phyloP scores from a whole-genome alignment of 2,797 vertebrate genomes.

The Pseudocheirus occidentalis region DNA sequence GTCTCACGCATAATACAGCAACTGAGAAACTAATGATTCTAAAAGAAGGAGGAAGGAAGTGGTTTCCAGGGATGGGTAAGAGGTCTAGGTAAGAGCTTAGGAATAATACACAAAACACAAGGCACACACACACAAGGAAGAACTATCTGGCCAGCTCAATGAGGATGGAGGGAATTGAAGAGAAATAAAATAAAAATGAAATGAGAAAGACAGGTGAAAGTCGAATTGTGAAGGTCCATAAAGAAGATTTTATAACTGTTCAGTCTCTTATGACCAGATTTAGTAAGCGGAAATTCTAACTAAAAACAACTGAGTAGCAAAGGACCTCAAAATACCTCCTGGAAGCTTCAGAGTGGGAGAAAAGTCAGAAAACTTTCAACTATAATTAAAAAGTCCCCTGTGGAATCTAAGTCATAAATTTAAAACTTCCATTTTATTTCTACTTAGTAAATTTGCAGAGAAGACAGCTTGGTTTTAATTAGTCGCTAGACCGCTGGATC shows the following conservation, averaged over 20 bases:
- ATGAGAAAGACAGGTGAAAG: background rate
- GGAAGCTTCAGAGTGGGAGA: conserved; percentile 58
- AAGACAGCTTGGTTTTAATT: background rate
- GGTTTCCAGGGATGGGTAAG: background rate
- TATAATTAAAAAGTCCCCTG: conserved; percentile 73
- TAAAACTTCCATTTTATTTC: conserved; percentile 64
- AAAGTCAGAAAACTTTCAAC: conserved; percentile 54
- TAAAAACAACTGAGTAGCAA: conserved; percentile 52
- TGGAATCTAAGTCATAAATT: conserved; percentile 71
- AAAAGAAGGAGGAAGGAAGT: background rate
- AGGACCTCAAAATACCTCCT: conserved; percentile 44
- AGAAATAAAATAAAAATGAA: background rate
- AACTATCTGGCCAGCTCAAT: background rate
- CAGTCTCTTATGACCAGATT: conserved; percentile 33
- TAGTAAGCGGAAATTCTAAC: conserved; percentile 63
- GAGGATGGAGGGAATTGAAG: background rate
- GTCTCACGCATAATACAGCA: background rate
- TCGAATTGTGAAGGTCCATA: background rate
- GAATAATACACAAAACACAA: background rate
- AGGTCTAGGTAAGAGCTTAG: background rate
- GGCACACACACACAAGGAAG: background rate
- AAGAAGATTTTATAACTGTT: background rate
- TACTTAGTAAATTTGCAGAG: conserved; percentile 34
- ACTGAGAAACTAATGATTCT: background rate
- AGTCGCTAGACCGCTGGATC: background rate